A percentile compares a stretch with the other conserved stretches of the same genome.
phyloP scores from a whole-genome alignment of 2,888 invertebrate species.

The Neoaliturus tenellus region DNA sequence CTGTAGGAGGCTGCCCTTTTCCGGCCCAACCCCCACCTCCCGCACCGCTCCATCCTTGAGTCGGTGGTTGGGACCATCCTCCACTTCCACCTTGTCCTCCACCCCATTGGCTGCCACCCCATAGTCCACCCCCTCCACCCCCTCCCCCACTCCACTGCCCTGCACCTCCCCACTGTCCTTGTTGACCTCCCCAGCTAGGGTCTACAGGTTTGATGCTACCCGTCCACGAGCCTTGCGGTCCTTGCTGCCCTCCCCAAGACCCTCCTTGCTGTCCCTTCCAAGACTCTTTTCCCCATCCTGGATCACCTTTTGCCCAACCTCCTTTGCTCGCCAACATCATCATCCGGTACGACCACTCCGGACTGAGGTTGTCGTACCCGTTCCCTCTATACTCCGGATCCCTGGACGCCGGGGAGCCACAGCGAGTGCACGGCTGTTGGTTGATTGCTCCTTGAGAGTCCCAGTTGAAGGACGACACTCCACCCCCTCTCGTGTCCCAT shows the following conservation, averaged over 20 bases:
- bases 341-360: constrained; percentile 66
- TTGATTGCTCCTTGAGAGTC: constrained; percentile 57
- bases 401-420: constrained; percentile 51
- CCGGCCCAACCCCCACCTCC: constrained; percentile 7
- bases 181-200: constrained; percentile 30
- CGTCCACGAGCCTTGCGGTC: constrained; percentile 12
- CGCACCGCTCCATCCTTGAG: constrained; percentile 19
- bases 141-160: constrained; percentile 35
- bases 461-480: constrained; percentile 66
- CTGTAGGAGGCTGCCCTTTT: constrained; percentile 15
- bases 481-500: constrained; percentile 64
- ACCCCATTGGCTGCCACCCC: constrained; percentile 38
- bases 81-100: not conserved
- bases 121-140: constrained; percentile 38
- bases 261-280: constrained; percentile 5
- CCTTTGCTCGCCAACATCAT: constrained; percentile 43
- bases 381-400: constrained; percentile 66
- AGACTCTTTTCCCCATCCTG: constrained; percentile 10
- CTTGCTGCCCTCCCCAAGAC: constrained; percentile 31
- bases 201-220: constrained; percentile 48
- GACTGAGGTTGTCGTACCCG: constrained; percentile 68
- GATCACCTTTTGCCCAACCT: constrained; percentile 40
- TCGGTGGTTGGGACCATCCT: not conserved
- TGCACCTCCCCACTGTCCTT: constrained; percentile 34
- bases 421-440: constrained; percentile 38